phyloP scores from a whole-genome alignment of 1,140 invertebrate species.

The Brachionus sp. region DNA sequence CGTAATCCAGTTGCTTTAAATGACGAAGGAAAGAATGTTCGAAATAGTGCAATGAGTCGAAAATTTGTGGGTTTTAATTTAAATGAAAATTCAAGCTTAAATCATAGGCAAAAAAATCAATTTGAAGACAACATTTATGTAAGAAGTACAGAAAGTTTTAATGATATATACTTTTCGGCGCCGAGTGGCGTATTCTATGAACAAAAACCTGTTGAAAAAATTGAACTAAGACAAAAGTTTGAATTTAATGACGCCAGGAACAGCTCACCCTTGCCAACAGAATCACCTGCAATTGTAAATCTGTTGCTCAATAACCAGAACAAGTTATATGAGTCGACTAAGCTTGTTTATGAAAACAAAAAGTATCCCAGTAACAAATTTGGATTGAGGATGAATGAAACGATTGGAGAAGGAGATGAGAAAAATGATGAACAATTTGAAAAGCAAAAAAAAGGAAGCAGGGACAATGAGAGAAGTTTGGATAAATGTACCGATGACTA shows the following conservation, averaged over 20 bases:
- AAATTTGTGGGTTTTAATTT: constrained; percentile 29
- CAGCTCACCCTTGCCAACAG: background rate
- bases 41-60: background rate
- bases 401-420: background rate
- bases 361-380: background rate
- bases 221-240: background rate
- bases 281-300: constrained; percentile 20
- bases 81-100: background rate
- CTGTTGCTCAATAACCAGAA: background rate
- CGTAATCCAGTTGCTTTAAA: too few species aligned
- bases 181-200: constrained; percentile 14
- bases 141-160: constrained; percentile 13
- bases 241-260: background rate
- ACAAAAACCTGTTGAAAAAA: constrained; percentile 1
- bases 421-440: constrained; percentile 4
- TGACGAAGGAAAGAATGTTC: background rate
- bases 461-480: background rate
- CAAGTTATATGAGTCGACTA: constrained; percentile 3
- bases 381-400: background rate
- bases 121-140: background rate
- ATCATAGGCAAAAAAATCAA: background rate
- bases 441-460: background rate
- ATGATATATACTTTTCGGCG: constrained; percentile 16
- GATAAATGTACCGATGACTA: constrained; percentile 22
- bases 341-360: background rate